These are phyloP conservation scores for Phania funesta DNA, from an alignment of 2,888 invertebrate species.

Conservation along the genomic window DNA sequence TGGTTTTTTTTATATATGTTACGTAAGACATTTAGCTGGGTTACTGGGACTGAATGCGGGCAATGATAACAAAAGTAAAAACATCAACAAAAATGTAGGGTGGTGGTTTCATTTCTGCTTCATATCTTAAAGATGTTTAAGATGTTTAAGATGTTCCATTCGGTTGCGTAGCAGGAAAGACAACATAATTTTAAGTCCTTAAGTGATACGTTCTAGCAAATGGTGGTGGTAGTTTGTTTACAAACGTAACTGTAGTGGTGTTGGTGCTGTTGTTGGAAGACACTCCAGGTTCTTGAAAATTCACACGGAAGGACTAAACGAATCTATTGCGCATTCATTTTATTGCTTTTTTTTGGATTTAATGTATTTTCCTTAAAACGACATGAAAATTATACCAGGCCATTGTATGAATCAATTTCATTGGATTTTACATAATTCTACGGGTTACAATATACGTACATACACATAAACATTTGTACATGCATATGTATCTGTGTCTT, in stretches of 20 bases:
- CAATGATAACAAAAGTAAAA: conserved; percentile 3
- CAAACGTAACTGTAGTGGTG: background rate
- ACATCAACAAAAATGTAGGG: background rate
- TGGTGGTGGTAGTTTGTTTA: conserved; percentile 44
- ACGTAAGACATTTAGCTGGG: no score
- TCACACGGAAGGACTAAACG: conserved; percentile 47
- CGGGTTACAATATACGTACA: conserved; percentile 35
- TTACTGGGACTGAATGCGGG: conserved; percentile 63
- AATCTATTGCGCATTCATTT: conserved; percentile 56
- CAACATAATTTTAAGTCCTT: conserved; percentile 23
- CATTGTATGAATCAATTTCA: background rate
- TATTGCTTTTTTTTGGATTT: conserved; percentile 33
- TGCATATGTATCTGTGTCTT: no score
- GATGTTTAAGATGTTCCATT: conserved; percentile 57
- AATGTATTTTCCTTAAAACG: conserved; percentile 3
- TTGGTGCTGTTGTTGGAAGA: background rate
- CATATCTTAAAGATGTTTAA: no score
- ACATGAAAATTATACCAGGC: conserved; percentile 28
- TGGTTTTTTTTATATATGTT: no score
- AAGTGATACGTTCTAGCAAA: conserved; percentile 25
- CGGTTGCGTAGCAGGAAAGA: conserved; percentile 26
- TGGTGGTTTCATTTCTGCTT: conserved; percentile 53
- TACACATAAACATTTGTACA: background rate
- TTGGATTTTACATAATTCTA: conserved; percentile 21
- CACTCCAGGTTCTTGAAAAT: background rate